Evolutionary conservation across 1,140 invertebrate species (phyloP), one percentile per base, ranked within the genome.

Genomic region (Drosophila ironensis): DNA sequence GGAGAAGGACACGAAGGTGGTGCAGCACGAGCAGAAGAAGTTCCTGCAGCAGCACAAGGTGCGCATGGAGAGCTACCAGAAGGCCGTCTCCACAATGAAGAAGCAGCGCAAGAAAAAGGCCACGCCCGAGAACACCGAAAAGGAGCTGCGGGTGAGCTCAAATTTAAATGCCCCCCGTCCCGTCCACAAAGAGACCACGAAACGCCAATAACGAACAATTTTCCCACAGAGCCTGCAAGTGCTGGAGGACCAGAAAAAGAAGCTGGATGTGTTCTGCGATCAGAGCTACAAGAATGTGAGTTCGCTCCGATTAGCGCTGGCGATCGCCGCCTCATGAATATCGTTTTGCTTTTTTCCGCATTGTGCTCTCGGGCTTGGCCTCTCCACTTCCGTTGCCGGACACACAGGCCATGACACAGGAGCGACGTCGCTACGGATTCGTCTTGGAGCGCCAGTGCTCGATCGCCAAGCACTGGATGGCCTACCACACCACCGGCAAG

Each of bases 1-100:
- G 78, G 96, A 97, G 90, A 97, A 97, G 90, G 96, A 98, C 90
- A 97, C 95, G 19, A 97, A 97, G 93, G 96, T 97, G 63, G 95
- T 98, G 48, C 96, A 97, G 94, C 95, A 94, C 50, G 96, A 97
- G 88, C 96, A 97, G 90, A 97, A 97, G 88, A 94, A 95, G 81
- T 97, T 97, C 88, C 89, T 97, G 52, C 95, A 97, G 90, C 95
- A 96, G 91, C 96, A 97, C 91, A 97, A 97, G 91, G 93, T 95
- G 68, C 92, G 95, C 64, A 95, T 95, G 16, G 96, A 97, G 88
- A 95, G 95, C 38, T 97, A 97, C 91, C 95, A 95, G 89, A 97
- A 97, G 90, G 96, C 96, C 0, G 95, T 95, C 0, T 94, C 95
- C 8, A 95, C 94, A 12, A 97, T 97, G 92, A 97, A 97, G 90